A percentile compares a stretch with the other conserved stretches of the same genome.
Conservation (phyloP, 2,888 invertebrate genomes). For the Thecophora atra region DNA sequence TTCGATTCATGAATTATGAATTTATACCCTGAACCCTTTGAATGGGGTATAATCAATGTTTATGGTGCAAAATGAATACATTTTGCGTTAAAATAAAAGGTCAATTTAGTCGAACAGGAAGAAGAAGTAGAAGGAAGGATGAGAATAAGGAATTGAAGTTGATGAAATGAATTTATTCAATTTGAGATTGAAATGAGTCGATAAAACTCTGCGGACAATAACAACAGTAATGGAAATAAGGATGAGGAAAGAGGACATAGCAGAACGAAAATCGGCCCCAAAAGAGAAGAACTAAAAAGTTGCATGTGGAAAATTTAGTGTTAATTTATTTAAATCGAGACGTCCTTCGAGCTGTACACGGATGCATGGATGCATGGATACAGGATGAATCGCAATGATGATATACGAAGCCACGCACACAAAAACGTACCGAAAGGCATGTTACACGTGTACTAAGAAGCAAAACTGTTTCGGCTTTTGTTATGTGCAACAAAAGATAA, state of each 20-base stretch:
- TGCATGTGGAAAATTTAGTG: too few species aligned
- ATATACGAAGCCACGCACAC: not conserved
- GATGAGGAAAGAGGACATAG: too few species aligned
- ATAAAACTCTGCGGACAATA: too few species aligned
- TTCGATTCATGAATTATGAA: slow-evolving; percentile 26
- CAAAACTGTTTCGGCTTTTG: slow-evolving; percentile 1
- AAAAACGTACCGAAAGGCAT: not conserved
- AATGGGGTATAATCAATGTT: slow-evolving; percentile 2
- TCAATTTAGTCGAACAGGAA: not conserved
- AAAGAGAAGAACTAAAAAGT: too few species aligned
- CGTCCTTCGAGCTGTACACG: too few species aligned
- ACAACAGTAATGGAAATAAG: too few species aligned
- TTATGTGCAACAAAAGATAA: slow-evolving; percentile 29
- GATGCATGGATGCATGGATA: too few species aligned
- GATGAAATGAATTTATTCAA: too few species aligned
- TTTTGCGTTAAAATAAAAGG: not conserved
- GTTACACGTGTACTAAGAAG: slow-evolving; percentile 3
- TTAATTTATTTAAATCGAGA: too few species aligned
- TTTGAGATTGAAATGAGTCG: too few species aligned
- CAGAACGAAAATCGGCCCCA: too few species aligned
- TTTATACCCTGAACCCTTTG: slow-evolving; percentile 23
- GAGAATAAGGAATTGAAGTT: not conserved
- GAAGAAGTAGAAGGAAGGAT: not conserved
- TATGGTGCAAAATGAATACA: not conserved
- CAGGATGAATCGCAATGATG: too few species aligned